A percentile compares a stretch with the other conserved stretches of the same genome.
phyloP scores from a whole-genome alignment of 2,113 vertebrate species.

The Seriola quinqueradiata region DNA sequence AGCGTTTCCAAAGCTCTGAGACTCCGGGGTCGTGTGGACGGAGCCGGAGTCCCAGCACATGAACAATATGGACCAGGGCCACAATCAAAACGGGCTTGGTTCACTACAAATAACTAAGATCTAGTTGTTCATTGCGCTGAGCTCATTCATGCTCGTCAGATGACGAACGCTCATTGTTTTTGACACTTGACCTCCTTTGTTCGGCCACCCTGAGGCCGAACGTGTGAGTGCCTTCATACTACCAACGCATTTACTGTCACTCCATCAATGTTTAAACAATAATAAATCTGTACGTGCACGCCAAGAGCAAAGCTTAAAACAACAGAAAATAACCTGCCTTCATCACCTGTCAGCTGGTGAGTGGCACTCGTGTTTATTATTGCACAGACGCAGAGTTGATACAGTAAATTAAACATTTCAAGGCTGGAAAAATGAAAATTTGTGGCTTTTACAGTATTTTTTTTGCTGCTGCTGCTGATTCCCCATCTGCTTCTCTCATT shows the following conservation, averaged over 20 bases:
- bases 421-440: not conserved
- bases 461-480: not conserved
- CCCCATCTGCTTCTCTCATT: slow-evolving; percentile 18
- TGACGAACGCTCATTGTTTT: not conserved
- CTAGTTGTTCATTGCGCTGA: too few species aligned
- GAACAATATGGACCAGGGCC: not conserved
- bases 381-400: not conserved
- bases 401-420: not conserved
- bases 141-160: not conserved
- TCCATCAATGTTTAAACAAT: not conserved
- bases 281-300: slow-evolving; percentile 3
- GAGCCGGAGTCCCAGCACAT: not conserved
- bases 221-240: not conserved
- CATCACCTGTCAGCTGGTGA: not conserved
- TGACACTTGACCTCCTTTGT: slow-evolving; percentile 6
- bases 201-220: not conserved
- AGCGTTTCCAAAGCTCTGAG: too few species aligned
- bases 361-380: not conserved
- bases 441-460: not conserved
- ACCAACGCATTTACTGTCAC: not conserved
- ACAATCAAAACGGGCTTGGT: not conserved
- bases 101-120: too few species aligned
- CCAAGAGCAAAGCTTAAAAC: not conserved
- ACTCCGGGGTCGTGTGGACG: too few species aligned
- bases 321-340: not conserved